Evolutionary conservation across 2,113 vertebrate species (phyloP).

Genomic region (Rhinopomastus cyanomelas): DNA sequence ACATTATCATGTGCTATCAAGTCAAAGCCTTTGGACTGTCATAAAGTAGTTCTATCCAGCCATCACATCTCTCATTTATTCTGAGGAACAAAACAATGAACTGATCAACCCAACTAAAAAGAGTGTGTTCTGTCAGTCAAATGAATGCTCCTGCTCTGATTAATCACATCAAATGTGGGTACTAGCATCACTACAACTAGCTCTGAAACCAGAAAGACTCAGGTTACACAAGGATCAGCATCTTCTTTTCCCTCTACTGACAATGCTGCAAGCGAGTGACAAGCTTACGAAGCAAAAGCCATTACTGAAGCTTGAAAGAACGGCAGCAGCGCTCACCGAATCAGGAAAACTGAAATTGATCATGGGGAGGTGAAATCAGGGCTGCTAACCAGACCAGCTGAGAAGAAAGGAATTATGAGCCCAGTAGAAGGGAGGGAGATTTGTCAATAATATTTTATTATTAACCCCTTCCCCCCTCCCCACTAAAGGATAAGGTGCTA

Average conservation of each 20-base stretch:
- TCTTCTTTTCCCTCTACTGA: neutral
- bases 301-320: neutral
- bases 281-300: neutral
- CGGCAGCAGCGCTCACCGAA: neutral
- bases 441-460: neutral
- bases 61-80: neutral
- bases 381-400: neutral
- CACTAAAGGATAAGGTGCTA: neutral
- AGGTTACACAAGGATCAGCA: neutral
- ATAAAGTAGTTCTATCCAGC: neutral
- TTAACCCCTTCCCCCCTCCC: neutral
- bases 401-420: neutral
- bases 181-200: neutral
- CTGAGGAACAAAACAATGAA: neutral
- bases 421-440: neutral
- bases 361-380: neutral
- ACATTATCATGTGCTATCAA: neutral
- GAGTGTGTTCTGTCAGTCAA: neutral
- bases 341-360: neutral
- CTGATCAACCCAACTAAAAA: neutral
- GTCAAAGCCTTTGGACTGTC: neutral
- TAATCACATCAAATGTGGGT: neutral
- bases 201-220: neutral
- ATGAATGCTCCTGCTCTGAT: neutral
- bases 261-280: neutral